These are phyloP conservation scores for Holacanthella duospinosa DNA, from an alignment of 2,888 invertebrate genomes.

Conservation along the genomic window DNA sequence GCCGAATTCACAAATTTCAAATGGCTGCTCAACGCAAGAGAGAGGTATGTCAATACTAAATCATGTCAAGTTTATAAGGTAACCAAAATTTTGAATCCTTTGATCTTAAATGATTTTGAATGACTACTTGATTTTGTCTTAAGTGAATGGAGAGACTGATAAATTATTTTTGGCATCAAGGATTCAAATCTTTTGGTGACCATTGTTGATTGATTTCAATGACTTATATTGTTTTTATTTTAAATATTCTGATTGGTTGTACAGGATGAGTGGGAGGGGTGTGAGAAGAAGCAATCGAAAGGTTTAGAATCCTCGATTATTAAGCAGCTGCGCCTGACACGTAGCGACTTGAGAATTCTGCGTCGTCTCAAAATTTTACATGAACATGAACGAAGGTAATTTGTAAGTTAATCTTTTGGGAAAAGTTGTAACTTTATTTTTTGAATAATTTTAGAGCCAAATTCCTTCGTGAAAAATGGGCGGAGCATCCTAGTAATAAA, in stretches of 20 bases:
- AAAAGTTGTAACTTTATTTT: neutral
- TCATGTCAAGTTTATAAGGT: no score
- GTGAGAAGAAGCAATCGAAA: neutral
- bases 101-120: no score
- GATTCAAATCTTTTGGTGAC: neutral
- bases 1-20: slow-evolving; percentile 14
- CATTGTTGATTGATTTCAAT: no score
- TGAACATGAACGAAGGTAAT: slow-evolving; percentile 1
- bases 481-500: slow-evolving; percentile 11
- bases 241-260: neutral
- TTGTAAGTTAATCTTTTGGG: neutral
- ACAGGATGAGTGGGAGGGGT: neutral
- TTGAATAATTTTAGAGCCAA: neutral
- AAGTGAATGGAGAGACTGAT: no score
- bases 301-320: neutral
- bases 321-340: neutral
- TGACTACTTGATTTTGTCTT: no score
- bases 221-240: neutral
- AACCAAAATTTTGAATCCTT: no score
- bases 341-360: neutral
- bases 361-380: neutral
- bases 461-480: neutral
- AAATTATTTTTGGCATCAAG: no score
- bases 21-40: neutral
- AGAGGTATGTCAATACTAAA: slow-evolving; percentile 10